Percentiles rank a stretch among this genome's conserved stretches.
These are phyloP conservation scores for Dendrolimus punctatus DNA, from an alignment of 1,140 invertebrate species.

Conservation along the genomic window DNA sequence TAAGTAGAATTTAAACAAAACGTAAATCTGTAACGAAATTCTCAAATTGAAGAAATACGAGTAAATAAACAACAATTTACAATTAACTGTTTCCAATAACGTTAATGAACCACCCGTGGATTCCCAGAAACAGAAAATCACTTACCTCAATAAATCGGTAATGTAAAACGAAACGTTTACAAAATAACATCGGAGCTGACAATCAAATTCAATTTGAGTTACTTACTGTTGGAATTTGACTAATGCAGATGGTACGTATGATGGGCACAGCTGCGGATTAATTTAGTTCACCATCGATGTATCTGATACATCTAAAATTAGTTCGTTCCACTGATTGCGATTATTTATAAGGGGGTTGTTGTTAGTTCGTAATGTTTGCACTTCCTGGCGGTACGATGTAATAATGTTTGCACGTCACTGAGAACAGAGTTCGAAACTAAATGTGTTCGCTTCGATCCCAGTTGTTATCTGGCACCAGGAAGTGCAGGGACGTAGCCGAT, in stretches of 20 bases:
- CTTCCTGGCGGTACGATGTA: conserved; percentile 19
- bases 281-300: conserved; percentile 26
- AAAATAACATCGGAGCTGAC: conserved; percentile 29
- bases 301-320: conserved; percentile 35
- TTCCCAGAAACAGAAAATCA: conserved; percentile 22
- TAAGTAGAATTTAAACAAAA: too few relatives aligned
- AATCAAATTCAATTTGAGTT: conserved; percentile 14
- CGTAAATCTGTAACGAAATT: too few relatives aligned
- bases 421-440: conserved; percentile 12
- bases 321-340: conserved; percentile 19
- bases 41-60: too few relatives aligned
- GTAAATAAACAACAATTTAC: too few relatives aligned
- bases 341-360: conserved; percentile 31
- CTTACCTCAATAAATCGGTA: conserved; percentile 27
- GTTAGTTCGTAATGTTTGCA: conserved; percentile 18
- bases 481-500: conserved; percentile 14
- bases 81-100: not conserved
- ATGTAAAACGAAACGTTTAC: conserved; percentile 27
- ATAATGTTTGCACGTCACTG: conserved; percentile 6
- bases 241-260: conserved; percentile 18
- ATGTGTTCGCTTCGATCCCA: conserved; percentile 7
- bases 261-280: conserved; percentile 23
- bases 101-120: conserved; percentile 7
- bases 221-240: conserved; percentile 16
- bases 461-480: conserved; percentile 23